Evolutionary conservation across 2,113 vertebrate genomes (phyloP).

Genomic region (Cinclus cinclus): DNA sequence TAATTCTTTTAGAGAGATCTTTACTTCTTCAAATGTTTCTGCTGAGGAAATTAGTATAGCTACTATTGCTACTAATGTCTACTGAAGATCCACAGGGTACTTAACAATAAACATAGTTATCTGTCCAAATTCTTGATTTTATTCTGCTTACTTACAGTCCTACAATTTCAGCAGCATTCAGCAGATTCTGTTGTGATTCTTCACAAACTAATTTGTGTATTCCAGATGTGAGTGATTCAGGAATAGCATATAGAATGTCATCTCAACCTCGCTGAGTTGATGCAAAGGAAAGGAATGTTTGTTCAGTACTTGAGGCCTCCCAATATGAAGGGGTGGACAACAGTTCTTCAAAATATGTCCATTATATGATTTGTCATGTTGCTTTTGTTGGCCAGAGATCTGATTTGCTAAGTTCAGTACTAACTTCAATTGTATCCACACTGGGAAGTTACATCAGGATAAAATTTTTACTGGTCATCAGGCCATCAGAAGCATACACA

Average conservation of each 20-base stretch:
- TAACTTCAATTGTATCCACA: not conserved
- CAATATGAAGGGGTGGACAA: not conserved
- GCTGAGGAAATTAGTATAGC: not conserved
- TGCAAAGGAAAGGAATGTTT: not conserved
- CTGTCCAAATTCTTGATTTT: not conserved
- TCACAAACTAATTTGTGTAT: not conserved
- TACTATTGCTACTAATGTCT: not conserved
- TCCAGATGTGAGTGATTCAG: not conserved
- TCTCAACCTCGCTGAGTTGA: not conserved
- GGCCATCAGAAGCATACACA: not conserved
- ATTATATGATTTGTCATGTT: not conserved
- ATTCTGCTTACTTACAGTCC: not conserved
- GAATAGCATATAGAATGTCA: not conserved
- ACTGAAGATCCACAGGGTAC: not conserved
- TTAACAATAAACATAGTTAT: not conserved
- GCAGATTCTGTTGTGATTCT: not conserved
- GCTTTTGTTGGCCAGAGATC: not conserved
- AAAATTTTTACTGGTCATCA: not conserved
- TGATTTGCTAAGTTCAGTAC: not conserved
- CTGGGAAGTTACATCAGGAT: accelerated
- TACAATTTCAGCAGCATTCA: not conserved
- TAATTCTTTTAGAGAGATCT: not conserved
- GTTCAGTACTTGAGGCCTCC: not conserved
- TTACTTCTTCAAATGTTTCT: not conserved
- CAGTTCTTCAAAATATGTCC: not conserved